Percentiles rank a stretch among this genome's conserved stretches.
These are phyloP conservation scores for Limnephilus lunatus DNA, from an alignment of 2,888 invertebrate species.

Conservation along the genomic window DNA sequence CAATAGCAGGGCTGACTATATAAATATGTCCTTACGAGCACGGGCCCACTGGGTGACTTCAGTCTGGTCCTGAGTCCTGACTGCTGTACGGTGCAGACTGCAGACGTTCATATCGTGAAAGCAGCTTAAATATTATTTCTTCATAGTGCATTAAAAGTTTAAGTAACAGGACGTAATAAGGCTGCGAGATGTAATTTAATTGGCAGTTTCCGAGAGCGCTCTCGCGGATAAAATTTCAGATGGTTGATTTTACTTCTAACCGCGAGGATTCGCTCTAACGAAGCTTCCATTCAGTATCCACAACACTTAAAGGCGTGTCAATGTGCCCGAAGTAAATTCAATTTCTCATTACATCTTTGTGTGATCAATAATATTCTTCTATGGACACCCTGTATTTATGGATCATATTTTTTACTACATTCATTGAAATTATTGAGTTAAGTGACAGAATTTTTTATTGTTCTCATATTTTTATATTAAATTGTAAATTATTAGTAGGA, in stretches of 20 bases:
- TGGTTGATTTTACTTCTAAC: background rate
- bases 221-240: background rate
- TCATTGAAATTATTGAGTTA: no score
- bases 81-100: background rate
- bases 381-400: no score
- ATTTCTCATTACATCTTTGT: no score
- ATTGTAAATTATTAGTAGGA: no score
- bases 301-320: background rate
- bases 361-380: no score
- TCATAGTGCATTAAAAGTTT: background rate
- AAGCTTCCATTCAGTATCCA: background rate
- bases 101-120: background rate
- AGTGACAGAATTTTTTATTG: no score
- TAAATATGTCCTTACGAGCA: no score
- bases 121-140: background rate
- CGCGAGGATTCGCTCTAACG: background rate
- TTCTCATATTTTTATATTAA: no score
- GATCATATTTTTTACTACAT: no score
- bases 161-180: background rate
- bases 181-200: background rate
- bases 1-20: no score
- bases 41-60: background rate
- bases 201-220: background rate
- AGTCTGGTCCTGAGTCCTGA: background rate
- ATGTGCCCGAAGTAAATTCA: no score